Evolutionary conservation across 1,140 invertebrate species (phyloP).

Genomic region (Trichonephila inaurata): DNA sequence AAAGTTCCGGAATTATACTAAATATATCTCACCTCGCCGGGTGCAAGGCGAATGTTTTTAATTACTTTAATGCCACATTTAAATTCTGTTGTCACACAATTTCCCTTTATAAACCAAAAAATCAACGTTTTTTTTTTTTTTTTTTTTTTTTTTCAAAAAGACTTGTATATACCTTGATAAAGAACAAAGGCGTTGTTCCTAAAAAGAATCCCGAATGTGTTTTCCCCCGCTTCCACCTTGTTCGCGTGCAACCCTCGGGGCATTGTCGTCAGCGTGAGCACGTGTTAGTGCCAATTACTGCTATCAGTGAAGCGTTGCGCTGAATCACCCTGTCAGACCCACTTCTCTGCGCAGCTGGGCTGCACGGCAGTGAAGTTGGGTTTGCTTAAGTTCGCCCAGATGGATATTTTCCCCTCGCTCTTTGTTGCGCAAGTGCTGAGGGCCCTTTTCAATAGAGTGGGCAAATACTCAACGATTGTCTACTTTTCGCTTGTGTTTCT

Average conservation of each 20-base stretch:
- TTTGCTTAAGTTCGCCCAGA: slow-evolving; percentile 45
- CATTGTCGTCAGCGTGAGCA: neutral
- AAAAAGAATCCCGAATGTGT: no score
- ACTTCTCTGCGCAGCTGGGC: slow-evolving; percentile 65
- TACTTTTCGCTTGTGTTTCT: neutral
- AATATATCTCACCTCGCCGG: no score
- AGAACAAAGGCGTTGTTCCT: no score
- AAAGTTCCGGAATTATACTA: no score
- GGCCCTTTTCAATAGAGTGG: neutral
- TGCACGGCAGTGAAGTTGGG: neutral
- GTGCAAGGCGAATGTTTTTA: no score
- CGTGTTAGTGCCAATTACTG: slow-evolving; percentile 57
- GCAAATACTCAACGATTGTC: neutral
- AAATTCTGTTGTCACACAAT: no score
- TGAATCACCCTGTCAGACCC: slow-evolving; percentile 46
- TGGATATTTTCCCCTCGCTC: neutral
- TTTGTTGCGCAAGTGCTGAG: neutral
- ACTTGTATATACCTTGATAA: no score
- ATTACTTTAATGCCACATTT: no score
- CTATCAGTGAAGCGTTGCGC: slow-evolving; percentile 49
- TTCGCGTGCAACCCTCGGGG: neutral
- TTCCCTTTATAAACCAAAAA: no score
- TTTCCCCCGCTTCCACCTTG: neutral
- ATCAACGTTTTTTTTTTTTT: no score
- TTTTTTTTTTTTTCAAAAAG: no score